Evolutionary conservation across 2,113 vertebrate species (phyloP).

Genomic region (Sprattus sprattus): DNA sequence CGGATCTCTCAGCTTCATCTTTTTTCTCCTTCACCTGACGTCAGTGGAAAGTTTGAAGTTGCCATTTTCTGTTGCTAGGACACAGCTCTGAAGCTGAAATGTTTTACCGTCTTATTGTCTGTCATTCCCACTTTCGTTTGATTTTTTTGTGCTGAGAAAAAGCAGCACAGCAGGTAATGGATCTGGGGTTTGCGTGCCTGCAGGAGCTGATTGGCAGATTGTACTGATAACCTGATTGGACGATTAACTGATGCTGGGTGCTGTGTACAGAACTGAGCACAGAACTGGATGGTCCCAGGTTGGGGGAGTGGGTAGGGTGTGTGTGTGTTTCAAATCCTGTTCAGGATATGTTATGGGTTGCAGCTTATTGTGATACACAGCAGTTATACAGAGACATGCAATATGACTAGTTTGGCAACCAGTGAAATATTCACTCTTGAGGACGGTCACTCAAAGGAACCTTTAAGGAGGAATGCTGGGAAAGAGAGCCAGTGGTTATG

Average conservation of each 20-base stretch:
- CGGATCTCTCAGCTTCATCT: constrained; percentile 39
- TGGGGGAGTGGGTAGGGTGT: neutral
- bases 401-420: neutral
- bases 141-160: neutral
- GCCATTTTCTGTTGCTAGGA: constrained; percentile 71
- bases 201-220: neutral
- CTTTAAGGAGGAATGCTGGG: too few relatives aligned
- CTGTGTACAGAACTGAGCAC: neutral
- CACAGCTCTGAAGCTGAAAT: constrained; percentile 68
- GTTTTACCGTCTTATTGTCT: constrained; percentile 62
- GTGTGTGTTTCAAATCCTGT: neutral
- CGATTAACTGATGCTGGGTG: neutral
- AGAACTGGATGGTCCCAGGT: neutral
- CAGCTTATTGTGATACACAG: neutral
- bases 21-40: constrained; percentile 56
- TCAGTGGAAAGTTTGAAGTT: constrained; percentile 70
- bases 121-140: constrained; percentile 5
- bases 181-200: neutral
- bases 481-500: too few relatives aligned
- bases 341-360: neutral
- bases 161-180: neutral
- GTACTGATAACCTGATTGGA: neutral
- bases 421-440: neutral
- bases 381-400: neutral
- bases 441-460: too few relatives aligned